phyloP scores from a whole-genome alignment of 2,888 invertebrate species.

The Seira musarum region DNA sequence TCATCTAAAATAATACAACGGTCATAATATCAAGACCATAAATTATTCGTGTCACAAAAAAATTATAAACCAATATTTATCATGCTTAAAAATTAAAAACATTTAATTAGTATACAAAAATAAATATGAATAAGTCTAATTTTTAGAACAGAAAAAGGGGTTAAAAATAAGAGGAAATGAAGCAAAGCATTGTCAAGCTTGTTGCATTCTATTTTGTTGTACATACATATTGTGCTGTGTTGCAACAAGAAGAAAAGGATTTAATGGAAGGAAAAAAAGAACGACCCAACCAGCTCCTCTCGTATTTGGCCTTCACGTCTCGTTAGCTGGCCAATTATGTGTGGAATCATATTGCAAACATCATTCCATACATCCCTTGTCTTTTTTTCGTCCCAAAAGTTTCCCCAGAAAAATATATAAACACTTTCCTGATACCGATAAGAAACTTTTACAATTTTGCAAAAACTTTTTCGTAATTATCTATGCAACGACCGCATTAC shows the following conservation, averaged over 20 bases:
- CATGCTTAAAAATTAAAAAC: background rate
- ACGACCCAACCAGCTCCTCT: conserved; percentile 24
- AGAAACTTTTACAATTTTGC: background rate
- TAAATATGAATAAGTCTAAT: no score
- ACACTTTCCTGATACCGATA: background rate
- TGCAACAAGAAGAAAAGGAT: background rate
- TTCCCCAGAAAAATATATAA: background rate
- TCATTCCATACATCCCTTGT: conserved; percentile 17
- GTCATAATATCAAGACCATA: conserved; percentile 50
- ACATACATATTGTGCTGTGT: background rate
- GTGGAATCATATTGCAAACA: conserved; percentile 63
- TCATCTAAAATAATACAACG: conserved; percentile 63
- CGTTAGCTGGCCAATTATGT: conserved; percentile 70
- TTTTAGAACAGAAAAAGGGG: background rate
- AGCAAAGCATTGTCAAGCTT: background rate
- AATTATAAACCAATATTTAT: conserved; percentile 7
- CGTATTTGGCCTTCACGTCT: conserved; percentile 68
- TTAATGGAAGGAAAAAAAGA: conserved; percentile 8
- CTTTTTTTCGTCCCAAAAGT: background rate
- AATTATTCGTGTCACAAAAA: conserved; percentile 16
- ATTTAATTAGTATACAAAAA: background rate
- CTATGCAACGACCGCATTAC: background rate
- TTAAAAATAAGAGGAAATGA: no score
- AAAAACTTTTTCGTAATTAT: conserved; percentile 3
- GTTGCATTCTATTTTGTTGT: background rate